phyloP scores from a whole-genome alignment of 1,140 invertebrate species.

The Apis dorsata region DNA sequence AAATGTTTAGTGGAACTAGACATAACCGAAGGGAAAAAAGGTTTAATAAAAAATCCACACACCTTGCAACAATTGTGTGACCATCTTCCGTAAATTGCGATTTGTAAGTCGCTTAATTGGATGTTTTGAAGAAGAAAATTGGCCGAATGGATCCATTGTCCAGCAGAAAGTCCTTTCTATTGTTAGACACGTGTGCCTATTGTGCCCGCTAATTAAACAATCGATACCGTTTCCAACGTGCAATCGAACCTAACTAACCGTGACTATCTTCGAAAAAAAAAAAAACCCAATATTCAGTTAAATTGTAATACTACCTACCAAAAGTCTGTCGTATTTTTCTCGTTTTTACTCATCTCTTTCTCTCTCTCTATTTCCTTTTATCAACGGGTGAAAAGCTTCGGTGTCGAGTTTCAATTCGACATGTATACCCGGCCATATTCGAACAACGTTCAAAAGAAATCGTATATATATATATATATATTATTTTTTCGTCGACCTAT shows the following conservation, averaged over 20 bases:
- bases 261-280: background rate
- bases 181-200: background rate
- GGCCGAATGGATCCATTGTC: background rate
- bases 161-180: conserved; percentile 8
- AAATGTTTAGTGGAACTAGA: background rate
- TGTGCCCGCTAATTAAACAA: conserved; percentile 1
- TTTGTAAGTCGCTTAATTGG: conserved; percentile 45
- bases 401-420: background rate
- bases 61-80: background rate
- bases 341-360: background rate
- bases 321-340: background rate
- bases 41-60: background rate
- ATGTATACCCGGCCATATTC: background rate
- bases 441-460: background rate
- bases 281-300: background rate
- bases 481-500: background rate
- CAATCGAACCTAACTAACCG: conserved; percentile 1
- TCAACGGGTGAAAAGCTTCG: background rate
- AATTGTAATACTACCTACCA: background rate
- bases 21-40: background rate
- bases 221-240: background rate
- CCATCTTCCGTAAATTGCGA: conserved; percentile 16
- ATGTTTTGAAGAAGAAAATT: conserved; percentile 44
- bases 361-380: background rate
- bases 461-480: background rate